Base-by-base conservation (phyloP, 2,797 vertebrate genomes). In the Gymnopithys bicolor region DNA sequence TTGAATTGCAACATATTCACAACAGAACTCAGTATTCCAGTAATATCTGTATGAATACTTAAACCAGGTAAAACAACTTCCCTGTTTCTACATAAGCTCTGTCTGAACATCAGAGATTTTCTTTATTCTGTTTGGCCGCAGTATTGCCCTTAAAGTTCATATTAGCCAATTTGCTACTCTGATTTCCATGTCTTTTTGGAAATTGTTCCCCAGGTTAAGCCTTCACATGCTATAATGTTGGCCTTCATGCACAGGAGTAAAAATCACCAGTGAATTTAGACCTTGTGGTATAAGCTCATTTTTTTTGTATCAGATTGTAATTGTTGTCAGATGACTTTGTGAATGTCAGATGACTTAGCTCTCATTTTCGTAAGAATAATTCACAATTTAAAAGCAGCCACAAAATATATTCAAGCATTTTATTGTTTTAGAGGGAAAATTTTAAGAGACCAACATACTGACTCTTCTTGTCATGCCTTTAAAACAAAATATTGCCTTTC, bases 351-450 rank as follows among this genome's bases (percentile, higher is more conserved):
- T 66, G 22, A 84, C 25, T 75, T 73, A 88, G 22, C 23, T 78
- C 16, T 69, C 33, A 19, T 76, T 91, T 94, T 77, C 46, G 4
- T 67, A 81, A 55, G 43, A 91, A 41, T 63, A 87, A 63, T 84
- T 90, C 25, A 45, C 35, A 55, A 25, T 58, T 78, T 79, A 79
- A 93, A 83, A 93, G 30, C 28, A 59, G 19, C 16, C 32, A 80
- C 30, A 85, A 71, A 84, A 76, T 55, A 7, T 35, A 23, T 78
- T 91, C 39, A 77, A 63, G 37, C 22, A 53, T 94, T 93, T 90
- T 89, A 52, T 87, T 92, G 58, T n/a, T 89, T 89, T 68, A 93
- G 86, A 79, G 62, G 70, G 48, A 88, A 93, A 79, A 71, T 62
- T 75, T 89, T 68, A 75, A 39, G 71, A 87, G 19, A 64, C 23